Base-by-base conservation (phyloP, 2,797 vertebrate species). In the Tenualosa thibaudeaui region DNA sequence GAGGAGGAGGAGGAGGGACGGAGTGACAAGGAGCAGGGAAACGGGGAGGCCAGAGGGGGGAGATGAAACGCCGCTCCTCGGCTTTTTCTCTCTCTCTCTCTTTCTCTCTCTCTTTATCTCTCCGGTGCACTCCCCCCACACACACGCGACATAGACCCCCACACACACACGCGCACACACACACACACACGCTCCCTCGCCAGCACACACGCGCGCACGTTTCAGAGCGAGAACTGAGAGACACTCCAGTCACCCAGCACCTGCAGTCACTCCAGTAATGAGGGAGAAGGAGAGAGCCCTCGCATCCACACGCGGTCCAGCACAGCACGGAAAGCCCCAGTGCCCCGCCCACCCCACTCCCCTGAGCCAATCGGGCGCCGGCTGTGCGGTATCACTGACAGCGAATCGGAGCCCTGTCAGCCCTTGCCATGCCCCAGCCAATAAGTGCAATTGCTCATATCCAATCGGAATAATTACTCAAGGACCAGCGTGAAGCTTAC, bases 1-100 rank as follows among this genome's bases (percentile, higher is more conserved):
- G 58, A 91, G 31, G 46, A 46, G 43, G 89, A 90, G 89, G 82
- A 93, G 92, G 91, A 88, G 88, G 94, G 94, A 94, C 91, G 95
- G 95, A 94, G 93, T 95, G 94, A 93, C 93, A 93, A 91, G 95
- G 94, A 95, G 93, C 94, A 93, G 93, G 95, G 95, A 95, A 90
- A 95, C 85, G 93, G 95, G 95, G 92, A 94, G 92, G 94, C 94
- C 92, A 91, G 92, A 94, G 93, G 95, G 93, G 91, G 94, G 71
- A 78, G 71, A 78, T 78, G 71, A 78, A 78, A 78, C 71, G 71
- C 86, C 89, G 68, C 90, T 89, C 65, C 83, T 68, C 37, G 71
- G 6, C 90, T 46, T 82, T 81, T 82, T 81, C 81, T 58, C 81
- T 58, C 54, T 83, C 78, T 81, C 58, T 83, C 89, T 43, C 82